These are phyloP conservation scores for Drosophila barbarae DNA, from an alignment of 2,888 invertebrate genomes.

Conservation along the genomic window DNA sequence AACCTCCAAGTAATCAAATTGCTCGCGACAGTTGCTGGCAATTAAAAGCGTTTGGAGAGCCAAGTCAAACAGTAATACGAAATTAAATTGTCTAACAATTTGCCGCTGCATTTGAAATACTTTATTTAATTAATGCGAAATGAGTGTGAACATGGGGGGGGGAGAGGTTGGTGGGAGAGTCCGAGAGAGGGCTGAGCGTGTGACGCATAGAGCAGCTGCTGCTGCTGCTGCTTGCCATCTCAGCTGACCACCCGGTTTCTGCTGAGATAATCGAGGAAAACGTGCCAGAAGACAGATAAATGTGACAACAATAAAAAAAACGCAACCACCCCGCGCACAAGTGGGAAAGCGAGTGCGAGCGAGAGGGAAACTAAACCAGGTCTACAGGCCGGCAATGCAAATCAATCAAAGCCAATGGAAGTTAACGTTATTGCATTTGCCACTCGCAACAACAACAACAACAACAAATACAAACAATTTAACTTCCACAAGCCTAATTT, in stretches of 20 bases:
- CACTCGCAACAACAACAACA: constrained; percentile 3
- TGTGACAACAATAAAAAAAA: constrained; percentile 24
- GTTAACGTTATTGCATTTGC: constrained; percentile 17
- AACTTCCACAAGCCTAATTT: neutral
- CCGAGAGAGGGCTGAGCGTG: constrained; percentile 16
- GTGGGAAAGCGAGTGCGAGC: constrained; percentile 16
- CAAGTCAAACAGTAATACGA: constrained; percentile 47
- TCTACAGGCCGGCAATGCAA: constrained; percentile 56
- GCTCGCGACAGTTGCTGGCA: constrained; percentile 31
- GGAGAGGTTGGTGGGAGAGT: neutral
- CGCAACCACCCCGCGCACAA: constrained; percentile 20
- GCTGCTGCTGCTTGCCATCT: constrained; percentile 13
- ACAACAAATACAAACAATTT: constrained; percentile 1
- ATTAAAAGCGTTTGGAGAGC: constrained; percentile 58
- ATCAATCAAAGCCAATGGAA: constrained; percentile 53
- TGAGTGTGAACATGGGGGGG: constrained; percentile 44
- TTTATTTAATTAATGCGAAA: constrained; percentile 66
- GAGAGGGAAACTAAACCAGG: constrained; percentile 48
- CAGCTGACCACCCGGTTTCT: constrained; percentile 39
- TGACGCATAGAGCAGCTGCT: constrained; percentile 40
- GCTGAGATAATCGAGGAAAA: constrained; percentile 37
- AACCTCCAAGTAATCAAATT: constrained; percentile 27
- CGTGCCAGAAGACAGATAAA: constrained; percentile 42
- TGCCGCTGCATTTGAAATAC: constrained; percentile 59
- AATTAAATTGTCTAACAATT: constrained; percentile 69